phyloP scores from a whole-genome alignment of 2,797 vertebrate genomes.

The Syngnathus rostellatus region DNA sequence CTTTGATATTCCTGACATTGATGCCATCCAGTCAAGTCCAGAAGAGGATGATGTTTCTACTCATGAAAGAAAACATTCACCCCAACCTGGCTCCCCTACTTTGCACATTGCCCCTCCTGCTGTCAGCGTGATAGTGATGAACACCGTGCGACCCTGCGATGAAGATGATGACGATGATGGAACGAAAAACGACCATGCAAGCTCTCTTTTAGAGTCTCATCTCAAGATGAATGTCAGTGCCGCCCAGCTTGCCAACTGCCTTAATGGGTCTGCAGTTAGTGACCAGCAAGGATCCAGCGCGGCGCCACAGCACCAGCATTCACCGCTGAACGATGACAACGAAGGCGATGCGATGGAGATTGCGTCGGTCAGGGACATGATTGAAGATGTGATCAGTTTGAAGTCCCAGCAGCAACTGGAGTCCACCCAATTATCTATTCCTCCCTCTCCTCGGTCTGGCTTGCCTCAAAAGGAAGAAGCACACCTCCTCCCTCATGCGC shows the following conservation, averaged over 20 bases:
- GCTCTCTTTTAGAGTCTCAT: conserved; percentile 23
- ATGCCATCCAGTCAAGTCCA: conserved; percentile 84
- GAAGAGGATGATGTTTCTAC: conserved; percentile 65
- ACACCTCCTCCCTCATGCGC: conserved; percentile 4
- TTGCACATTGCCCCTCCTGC: conserved; percentile 68
- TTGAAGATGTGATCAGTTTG: not conserved
- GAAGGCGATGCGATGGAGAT: conserved; percentile 1
- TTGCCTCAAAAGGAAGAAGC: conserved; percentile 34
- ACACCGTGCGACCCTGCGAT: conserved; percentile 69
- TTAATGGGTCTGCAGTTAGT: conserved; percentile 39
- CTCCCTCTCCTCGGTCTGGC: conserved; percentile 6
- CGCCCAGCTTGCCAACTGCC: conserved; percentile 74
- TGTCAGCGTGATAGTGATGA: conserved; percentile 96
- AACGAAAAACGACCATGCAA: conserved; percentile 23
- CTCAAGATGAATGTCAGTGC: conserved; percentile 36
- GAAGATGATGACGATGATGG: conserved; percentile 57
- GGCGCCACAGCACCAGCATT: conserved; percentile 32
- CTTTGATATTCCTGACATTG: conserved; percentile 95
- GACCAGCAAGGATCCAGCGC: conserved; percentile 31
- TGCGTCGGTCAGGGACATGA: not conserved
- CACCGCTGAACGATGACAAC: conserved; percentile 20
- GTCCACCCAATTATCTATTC: conserved; percentile 21
- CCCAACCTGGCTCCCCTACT: conserved; percentile 36
- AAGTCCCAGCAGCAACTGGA: conserved; percentile 31
- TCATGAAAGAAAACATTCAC: conserved; percentile 18